phyloP scores from a whole-genome alignment of 2,888 invertebrate species.

The Mylabris sibirica region DNA sequence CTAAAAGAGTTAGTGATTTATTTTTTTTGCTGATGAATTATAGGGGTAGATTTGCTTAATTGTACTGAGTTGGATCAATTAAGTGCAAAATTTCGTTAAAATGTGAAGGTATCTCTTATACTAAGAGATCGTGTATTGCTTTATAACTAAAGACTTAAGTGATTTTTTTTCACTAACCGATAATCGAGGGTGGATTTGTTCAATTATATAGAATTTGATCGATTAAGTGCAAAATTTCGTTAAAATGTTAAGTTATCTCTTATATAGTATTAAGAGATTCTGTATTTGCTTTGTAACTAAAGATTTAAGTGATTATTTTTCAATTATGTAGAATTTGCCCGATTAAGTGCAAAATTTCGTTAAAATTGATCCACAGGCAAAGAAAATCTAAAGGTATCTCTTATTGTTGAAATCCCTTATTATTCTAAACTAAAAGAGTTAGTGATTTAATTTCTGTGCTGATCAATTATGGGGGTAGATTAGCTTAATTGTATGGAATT shows the following conservation, averaged over 20 bases:
- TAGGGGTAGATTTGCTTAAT: not conserved
- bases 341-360: not conserved
- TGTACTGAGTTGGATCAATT: too few species aligned
- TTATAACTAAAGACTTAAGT: too few species aligned
- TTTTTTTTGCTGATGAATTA: not conserved
- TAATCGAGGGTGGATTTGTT: too few species aligned
- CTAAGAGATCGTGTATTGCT: not conserved
- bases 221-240: too few species aligned
- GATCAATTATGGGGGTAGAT: not conserved
- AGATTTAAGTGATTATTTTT: too few species aligned
- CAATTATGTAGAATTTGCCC: too few species aligned
- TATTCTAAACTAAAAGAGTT: not conserved
- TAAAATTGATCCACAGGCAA: not conserved
- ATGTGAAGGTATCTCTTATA: not conserved
- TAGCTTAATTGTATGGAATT: not conserved
- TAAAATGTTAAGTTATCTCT: too few species aligned
- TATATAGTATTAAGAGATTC: too few species aligned
- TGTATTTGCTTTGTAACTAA: too few species aligned
- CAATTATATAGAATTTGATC: too few species aligned
- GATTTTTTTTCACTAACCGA: too few species aligned
- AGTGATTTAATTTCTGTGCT: not conserved
- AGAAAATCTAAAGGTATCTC: not conserved
- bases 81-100: not conserved
- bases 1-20: too few species aligned
- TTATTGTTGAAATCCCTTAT: not conserved